Evolutionary conservation across 2,888 invertebrate genomes (phyloP), one percentile per base, ranked within the genome.

Genomic region (Polietes domitor): DNA sequence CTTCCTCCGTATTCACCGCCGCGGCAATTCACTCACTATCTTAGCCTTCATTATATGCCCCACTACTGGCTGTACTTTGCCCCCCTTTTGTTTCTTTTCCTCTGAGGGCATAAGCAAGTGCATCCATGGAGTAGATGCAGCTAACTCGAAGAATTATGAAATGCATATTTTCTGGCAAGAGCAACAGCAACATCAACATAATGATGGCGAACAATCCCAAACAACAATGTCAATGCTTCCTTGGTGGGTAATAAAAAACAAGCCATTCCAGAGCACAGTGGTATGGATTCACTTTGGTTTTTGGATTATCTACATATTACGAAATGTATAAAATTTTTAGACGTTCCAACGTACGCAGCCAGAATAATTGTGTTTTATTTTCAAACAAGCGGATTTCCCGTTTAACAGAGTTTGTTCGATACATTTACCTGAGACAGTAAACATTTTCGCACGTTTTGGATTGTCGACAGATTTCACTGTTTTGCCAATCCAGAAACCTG

Each of bases 141-240:
- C 77, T 73, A 74, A 70, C 63, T 70, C 77, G 17, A 80, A 65
- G 55, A 28, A 75, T 77, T 80, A 74, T 77, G 32, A 74, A 77
- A 71, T 63, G 19, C 61, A 61, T 68, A 63, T 68, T 72, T 76
- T 72, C 6, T 53, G 55, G 53, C 53, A 68, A 70, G 12, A 53
- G 1, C 43, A 63, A 74, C 26, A 43, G 26, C 28, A 61, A 5
- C 55, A 24, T 2, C 2, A 7, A 24, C 21, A 53, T 9, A 53
- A 21, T 53, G 53, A 53, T 17, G 53, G 10, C 21, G 58, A 58
- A 58, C 58, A 26, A 58, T 58, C 4, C 58, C 24, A 10, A 21
- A 21, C 9, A 21, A 7, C 21, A 53, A 53, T 53, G 53, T 58
- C 5, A 58, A 26, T 7, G 21, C 10, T 17, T 53, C 53, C 24